Conservation (phyloP, 1,140 invertebrate species). For the Drosophila orena region DNA sequence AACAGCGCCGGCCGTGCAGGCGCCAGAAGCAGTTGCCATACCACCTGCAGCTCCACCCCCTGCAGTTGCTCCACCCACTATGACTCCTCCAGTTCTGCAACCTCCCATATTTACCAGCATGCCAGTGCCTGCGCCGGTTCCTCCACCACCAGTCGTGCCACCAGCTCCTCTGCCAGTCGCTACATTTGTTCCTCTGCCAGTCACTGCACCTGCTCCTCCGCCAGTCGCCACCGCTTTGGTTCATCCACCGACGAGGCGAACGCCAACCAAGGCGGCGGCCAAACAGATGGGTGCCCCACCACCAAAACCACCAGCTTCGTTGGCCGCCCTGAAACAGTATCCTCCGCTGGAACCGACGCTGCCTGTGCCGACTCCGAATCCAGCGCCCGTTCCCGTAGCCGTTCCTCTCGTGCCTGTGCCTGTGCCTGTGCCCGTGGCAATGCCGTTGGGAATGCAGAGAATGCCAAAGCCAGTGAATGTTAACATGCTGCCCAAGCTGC, state of each 20-base stretch:
- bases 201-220: background rate
- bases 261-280: slow-evolving; percentile 65
- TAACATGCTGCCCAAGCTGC: slow-evolving; percentile 60
- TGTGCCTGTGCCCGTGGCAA: slow-evolving; percentile 7
- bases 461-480: slow-evolving; percentile 35
- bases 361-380: background rate
- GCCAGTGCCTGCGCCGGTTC: background rate
- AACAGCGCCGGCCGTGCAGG: background rate
- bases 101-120: background rate
- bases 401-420: background rate
- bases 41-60: background rate
- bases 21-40: background rate
- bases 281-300: slow-evolving; percentile 55
- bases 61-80: background rate
- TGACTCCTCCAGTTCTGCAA: background rate
- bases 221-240: slow-evolving; percentile 1
- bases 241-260: slow-evolving; percentile 24
- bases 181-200: background rate
- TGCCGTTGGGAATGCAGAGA: slow-evolving; percentile 2
- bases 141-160: background rate
- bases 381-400: background rate
- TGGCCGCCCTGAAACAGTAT: slow-evolving; percentile 44
- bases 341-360: slow-evolving; percentile 13
- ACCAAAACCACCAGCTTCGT: slow-evolving; percentile 12
- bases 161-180: slow-evolving; percentile 5